phyloP scores from a whole-genome alignment of 2,113 vertebrate genomes.

The Tyto alba region DNA sequence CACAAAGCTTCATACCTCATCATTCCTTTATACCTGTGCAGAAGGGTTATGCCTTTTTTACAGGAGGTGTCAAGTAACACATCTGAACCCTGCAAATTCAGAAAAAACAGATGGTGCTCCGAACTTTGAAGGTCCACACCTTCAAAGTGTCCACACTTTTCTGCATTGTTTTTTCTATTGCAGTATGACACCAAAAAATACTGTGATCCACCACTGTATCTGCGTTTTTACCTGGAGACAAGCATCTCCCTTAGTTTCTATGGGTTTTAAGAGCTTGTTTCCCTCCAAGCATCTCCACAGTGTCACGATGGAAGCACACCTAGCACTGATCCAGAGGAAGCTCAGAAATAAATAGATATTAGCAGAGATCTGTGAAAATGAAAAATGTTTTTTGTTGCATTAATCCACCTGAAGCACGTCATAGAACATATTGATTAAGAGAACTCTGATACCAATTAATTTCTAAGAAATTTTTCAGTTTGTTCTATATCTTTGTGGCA shows the following conservation, averaged over 20 bases:
- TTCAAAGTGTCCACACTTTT: background rate
- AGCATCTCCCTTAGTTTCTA: background rate
- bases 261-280: background rate
- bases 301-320: background rate
- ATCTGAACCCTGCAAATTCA: background rate
- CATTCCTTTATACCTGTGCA: background rate
- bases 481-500: background rate
- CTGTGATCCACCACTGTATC: background rate
- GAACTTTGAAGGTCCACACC: background rate
- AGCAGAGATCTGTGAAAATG: background rate
- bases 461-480: background rate
- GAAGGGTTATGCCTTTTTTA: background rate
- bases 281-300: background rate
- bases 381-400: background rate
- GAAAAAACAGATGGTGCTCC: background rate
- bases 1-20: too few relatives aligned
- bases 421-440: background rate
- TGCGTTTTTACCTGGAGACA: background rate
- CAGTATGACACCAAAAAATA: background rate
- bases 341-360: background rate
- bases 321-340: background rate
- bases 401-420: background rate
- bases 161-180: background rate
- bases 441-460: background rate
- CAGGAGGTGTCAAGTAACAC: background rate